phyloP scores from a whole-genome alignment of 2,888 invertebrate genomes.

The Nesidiocoris tenuis region DNA sequence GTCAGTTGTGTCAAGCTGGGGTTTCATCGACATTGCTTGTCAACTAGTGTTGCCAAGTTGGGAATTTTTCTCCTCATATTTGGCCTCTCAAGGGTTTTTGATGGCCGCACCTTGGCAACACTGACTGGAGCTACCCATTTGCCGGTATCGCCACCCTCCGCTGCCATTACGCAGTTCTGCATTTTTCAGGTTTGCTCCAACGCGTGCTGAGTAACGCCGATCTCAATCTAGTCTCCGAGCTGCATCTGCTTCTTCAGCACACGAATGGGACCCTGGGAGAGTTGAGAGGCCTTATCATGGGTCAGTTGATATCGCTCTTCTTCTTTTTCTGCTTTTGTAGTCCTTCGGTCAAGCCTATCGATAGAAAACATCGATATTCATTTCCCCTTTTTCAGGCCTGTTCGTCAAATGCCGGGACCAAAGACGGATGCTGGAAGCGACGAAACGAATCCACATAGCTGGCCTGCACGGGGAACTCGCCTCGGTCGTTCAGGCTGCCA shows the following conservation, averaged over 20 bases:
- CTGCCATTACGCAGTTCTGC: too few species aligned
- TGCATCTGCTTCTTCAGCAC: slow-evolving; percentile 58
- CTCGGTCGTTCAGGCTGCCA: slow-evolving; percentile 49
- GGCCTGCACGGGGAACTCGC: slow-evolving; percentile 64
- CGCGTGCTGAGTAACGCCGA: slow-evolving; percentile 58
- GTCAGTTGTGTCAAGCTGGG: too few species aligned
- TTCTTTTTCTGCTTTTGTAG: slow-evolving; percentile 1
- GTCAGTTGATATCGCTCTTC: slow-evolving; percentile 1
- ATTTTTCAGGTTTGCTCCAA: slow-evolving; percentile 50
- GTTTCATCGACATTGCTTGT: too few species aligned
- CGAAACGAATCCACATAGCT: slow-evolving; percentile 65
- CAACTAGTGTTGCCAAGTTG: too few species aligned
- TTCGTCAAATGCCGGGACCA: slow-evolving; percentile 75
- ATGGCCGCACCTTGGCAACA: too few species aligned
- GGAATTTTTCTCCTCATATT: too few species aligned
- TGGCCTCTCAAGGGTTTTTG: too few species aligned
- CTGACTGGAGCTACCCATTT: too few species aligned
- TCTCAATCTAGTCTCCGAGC: slow-evolving; percentile 58
- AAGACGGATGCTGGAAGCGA: slow-evolving; percentile 67
- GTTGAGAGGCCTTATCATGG: slow-evolving; percentile 59
- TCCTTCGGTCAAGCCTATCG: not conserved
- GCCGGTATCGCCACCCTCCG: too few species aligned
- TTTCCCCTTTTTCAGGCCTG: slow-evolving; percentile 62
- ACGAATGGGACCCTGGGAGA: slow-evolving; percentile 60
- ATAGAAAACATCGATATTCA: too few species aligned